These are phyloP conservation scores for Melangyna quadrimaculata DNA, from an alignment of 2,888 invertebrate species.

Conservation along the genomic window DNA sequence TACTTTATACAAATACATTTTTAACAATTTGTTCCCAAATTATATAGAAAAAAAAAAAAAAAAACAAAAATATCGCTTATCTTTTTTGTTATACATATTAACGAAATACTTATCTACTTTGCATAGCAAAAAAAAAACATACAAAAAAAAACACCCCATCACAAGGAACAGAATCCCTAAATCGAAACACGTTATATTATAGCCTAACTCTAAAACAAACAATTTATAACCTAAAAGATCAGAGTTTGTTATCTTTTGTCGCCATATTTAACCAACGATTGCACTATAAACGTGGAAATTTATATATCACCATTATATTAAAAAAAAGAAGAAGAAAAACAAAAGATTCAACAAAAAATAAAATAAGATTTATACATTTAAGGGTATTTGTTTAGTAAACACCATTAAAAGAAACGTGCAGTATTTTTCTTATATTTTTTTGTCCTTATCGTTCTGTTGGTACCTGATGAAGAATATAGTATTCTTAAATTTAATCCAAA, in stretches of 20 bases:
- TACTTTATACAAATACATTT: neutral
- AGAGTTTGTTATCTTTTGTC: slow-evolving; percentile 55
- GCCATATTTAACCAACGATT: slow-evolving; percentile 59
- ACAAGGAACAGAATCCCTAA: neutral
- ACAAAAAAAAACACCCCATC: neutral
- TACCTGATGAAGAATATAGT: neutral
- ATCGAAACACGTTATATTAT: slow-evolving; percentile 27
- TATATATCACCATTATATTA: neutral
- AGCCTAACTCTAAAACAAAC: slow-evolving; percentile 40
- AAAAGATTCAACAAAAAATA: no score
- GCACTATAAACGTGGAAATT: slow-evolving; percentile 18
- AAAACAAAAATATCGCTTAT: neutral
- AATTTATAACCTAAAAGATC: slow-evolving; percentile 69
- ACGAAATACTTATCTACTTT: neutral
- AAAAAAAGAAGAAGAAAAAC: slow-evolving; percentile 11
- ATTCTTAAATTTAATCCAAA: slow-evolving; percentile 6
- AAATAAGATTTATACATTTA: slow-evolving; percentile 21
- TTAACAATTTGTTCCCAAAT: no score
- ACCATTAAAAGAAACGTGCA: slow-evolving; percentile 4
- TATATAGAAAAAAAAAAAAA: neutral
- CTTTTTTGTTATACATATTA: no score
- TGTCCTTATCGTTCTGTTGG: neutral
- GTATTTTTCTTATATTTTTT: neutral
- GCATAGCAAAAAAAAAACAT: neutral
- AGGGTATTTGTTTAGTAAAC: neutral